Conservation (phyloP, 2,888 invertebrate genomes). For the Eubasilissa splendida region DNA sequence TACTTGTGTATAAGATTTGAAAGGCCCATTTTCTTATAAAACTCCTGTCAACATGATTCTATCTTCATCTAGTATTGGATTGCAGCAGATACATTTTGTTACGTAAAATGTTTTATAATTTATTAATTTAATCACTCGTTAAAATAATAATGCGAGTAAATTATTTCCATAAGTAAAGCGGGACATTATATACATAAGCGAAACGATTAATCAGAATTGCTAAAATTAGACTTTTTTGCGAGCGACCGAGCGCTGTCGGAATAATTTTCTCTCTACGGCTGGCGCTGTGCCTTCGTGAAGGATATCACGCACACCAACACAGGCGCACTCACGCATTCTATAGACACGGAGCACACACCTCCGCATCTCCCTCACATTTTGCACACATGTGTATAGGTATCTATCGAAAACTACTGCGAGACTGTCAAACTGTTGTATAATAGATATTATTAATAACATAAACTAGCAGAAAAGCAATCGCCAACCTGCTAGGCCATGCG, state of each 20-base stretch:
- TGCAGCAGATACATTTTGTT: not conserved
- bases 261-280: not conserved
- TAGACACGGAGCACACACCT: not conserved
- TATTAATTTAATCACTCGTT: not conserved
- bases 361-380: constrained; percentile 36
- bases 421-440: constrained; percentile 7
- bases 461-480: no score
- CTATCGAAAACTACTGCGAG: constrained; percentile 23
- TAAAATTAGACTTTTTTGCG: not conserved
- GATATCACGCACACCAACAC: constrained; percentile 36
- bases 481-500: no score
- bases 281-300: not conserved
- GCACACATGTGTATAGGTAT: constrained; percentile 34
- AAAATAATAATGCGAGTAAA: not conserved
- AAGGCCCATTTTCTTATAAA: no score
- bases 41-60: no score
- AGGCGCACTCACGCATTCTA: constrained; percentile 6
- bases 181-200: no score
- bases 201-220: no score
- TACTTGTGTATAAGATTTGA: no score
- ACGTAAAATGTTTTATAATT: not conserved
- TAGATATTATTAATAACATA: not conserved
- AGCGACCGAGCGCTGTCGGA: not conserved
- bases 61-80: no score
- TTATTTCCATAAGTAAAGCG: not conserved